phyloP scores from a whole-genome alignment of 2,888 invertebrate genomes.

The Rambutsinella grinnellia region DNA sequence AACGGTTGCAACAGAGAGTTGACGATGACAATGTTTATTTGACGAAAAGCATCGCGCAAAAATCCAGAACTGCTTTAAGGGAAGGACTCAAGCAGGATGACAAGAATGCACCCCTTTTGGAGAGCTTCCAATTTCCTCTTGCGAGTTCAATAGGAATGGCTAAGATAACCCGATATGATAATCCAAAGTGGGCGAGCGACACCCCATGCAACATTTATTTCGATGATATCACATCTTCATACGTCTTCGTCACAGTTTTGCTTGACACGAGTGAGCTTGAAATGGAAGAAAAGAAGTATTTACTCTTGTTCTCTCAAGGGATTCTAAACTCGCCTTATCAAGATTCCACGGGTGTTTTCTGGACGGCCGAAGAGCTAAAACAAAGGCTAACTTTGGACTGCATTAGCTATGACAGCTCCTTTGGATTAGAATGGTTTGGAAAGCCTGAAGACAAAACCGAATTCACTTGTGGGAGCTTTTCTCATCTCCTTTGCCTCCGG shows the following conservation, averaged over 20 bases:
- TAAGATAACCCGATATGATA: conserved; percentile 27
- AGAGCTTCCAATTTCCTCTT: conserved; percentile 8
- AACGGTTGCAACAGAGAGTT: conserved; percentile 27
- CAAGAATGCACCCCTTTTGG: conserved; percentile 15
- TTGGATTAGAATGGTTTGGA: conserved; percentile 74
- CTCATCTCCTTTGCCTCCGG: conserved; percentile 76
- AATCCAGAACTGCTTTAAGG: conserved; percentile 28
- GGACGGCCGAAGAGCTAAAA: conserved; percentile 23
- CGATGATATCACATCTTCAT: conserved; percentile 52
- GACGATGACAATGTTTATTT: conserved; percentile 26
- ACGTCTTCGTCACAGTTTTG: conserved; percentile 39
- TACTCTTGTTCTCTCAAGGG: conserved; percentile 46
- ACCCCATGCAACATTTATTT: conserved; percentile 51
- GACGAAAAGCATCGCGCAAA: conserved; percentile 30
- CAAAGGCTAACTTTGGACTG: conserved; percentile 78
- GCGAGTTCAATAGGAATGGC: conserved; percentile 24
- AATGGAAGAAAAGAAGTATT: conserved; percentile 51
- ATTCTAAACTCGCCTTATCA: conserved; percentile 39
- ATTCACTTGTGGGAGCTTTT: conserved; percentile 81
- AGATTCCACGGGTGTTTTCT: conserved; percentile 18
- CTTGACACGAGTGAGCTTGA: conserved; percentile 51
- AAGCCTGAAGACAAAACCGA: conserved; percentile 68
- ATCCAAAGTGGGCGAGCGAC: conserved; percentile 47
- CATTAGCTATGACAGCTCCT: conserved; percentile 73
- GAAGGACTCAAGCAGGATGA: no score